Evolutionary conservation across 2,888 invertebrate genomes (phyloP), one percentile per base, ranked within the genome.

Genomic region (Lathronympha strigana): DNA sequence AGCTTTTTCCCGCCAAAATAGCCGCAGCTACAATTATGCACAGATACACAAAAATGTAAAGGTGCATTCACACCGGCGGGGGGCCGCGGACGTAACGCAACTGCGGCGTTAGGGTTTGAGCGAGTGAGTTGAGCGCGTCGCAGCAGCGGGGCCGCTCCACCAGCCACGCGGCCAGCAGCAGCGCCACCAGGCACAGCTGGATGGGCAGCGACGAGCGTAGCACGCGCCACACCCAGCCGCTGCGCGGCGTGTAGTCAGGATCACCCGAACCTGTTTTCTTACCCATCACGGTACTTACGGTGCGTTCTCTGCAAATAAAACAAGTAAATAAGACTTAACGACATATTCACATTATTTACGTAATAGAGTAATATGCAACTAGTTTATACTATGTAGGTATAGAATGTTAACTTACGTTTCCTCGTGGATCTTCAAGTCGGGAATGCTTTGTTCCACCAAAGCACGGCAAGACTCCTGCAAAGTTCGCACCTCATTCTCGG

Each of bases 61-160:
- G 58, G 54, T 15, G 66, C 57, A 69, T 81, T 94, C 93, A 96
- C 72, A 96, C 94, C 8, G 97, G 97, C 19, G 96, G 97, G 11
- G 96, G 96, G 69, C 96, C 96, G 67, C 95, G 94, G n/a, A 96
- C 94, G 83, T 97, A 97, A 73, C 95, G 94, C 63, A 97, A 90
- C 77, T 96, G 96, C 4, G 97, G 96, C n/a, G 95, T 94, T 43
- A 97, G 87, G 0, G 95, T 95, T 75, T 96, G 93, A 58, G 95
- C 95, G 70, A 96, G 93, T 62, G 95, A 95, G 88, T 96, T 96
- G 76, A 96, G 93, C 62, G 95, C 94, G 80, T 96, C 96, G 86
- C 96, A 96, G 85, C 96, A 96, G 54, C 95, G 93, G 0, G 96
- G 96, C 5, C 95, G 94, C 74, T 96, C 96, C 19, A 96, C 92